Conservation (phyloP, 2,888 invertebrate species). For the Geophilus truncorum region DNA sequence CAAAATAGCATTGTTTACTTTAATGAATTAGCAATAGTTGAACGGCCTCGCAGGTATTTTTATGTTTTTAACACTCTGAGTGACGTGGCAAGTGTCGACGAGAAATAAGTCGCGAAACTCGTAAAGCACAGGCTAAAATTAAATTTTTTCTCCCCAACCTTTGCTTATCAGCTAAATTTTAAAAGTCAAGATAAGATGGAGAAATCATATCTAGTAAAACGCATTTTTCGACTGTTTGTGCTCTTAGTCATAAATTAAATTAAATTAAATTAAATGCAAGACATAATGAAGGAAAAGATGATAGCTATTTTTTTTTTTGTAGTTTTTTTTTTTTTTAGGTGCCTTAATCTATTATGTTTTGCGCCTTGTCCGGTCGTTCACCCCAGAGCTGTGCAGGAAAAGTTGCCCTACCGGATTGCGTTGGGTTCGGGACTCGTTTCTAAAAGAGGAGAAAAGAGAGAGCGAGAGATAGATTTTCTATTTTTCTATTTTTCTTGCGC, state of each 20-base stretch:
- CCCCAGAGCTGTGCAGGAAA: constrained; percentile 6
- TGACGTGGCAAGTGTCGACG: neutral
- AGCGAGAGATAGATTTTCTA: neutral
- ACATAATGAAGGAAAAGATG: neutral
- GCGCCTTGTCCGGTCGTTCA: constrained; percentile 16
- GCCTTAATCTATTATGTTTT: neutral
- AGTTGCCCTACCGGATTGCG: constrained; percentile 12
- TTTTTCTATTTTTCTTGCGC: neutral
- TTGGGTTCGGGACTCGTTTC: constrained; percentile 7
- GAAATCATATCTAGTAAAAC: neutral
- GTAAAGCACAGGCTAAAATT: neutral
- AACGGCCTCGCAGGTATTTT: neutral
- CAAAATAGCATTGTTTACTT: neutral
- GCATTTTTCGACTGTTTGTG: neutral
- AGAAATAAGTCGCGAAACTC: neutral
- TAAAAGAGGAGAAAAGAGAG: neutral
- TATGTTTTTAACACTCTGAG: neutral
- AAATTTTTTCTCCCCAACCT: neutral
- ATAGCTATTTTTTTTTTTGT: neutral
- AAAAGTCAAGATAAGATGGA: neutral
- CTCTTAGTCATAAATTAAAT: neutral
- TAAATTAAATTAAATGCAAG: neutral
- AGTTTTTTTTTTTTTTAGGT: constrained; percentile 17
- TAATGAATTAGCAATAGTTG: neutral
- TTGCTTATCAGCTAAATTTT: neutral